Conservation (phyloP, 1,140 invertebrate genomes). For the Penaeus japonicus region DNA sequence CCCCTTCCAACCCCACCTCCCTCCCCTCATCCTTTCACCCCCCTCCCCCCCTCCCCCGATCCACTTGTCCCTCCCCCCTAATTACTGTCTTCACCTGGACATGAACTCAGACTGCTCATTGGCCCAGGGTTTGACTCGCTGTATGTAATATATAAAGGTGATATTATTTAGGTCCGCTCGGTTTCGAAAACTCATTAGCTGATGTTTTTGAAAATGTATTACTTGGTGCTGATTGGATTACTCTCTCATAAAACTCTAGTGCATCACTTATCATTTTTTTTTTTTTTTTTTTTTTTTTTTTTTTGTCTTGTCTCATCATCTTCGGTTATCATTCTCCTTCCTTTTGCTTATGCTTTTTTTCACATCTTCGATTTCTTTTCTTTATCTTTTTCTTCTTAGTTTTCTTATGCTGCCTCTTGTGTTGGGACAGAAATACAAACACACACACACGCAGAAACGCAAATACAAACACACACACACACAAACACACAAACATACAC, state of each 20-base stretch:
- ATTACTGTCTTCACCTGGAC: not conserved
- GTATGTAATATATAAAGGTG: constrained; percentile 38
- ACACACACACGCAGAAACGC: too few relatives aligned
- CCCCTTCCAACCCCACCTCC: not conserved
- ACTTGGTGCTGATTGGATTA: constrained; percentile 13
- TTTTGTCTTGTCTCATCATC: not conserved
- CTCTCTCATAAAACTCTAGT: constrained; percentile 7
- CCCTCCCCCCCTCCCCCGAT: not conserved
- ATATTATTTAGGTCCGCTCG: constrained; percentile 29
- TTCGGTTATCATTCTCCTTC: not conserved
- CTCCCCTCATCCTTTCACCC: not conserved
- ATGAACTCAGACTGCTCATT: too few relatives aligned
- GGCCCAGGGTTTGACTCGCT: not conserved
- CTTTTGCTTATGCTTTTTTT: not conserved
- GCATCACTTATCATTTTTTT: not conserved
- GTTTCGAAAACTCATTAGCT: constrained; percentile 42
- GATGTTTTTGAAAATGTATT: constrained; percentile 51
- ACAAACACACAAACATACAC: too few relatives aligned
- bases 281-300: not conserved
- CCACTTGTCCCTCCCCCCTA: not conserved
- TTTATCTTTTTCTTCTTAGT: not conserved
- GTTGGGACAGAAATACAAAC: too few relatives aligned
- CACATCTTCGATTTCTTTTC: not conserved
- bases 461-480: too few relatives aligned
- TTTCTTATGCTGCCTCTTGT: too few relatives aligned